Evolutionary conservation across 2,888 invertebrate genomes (phyloP).

Genomic region (Lissocephala sabroskyi): DNA sequence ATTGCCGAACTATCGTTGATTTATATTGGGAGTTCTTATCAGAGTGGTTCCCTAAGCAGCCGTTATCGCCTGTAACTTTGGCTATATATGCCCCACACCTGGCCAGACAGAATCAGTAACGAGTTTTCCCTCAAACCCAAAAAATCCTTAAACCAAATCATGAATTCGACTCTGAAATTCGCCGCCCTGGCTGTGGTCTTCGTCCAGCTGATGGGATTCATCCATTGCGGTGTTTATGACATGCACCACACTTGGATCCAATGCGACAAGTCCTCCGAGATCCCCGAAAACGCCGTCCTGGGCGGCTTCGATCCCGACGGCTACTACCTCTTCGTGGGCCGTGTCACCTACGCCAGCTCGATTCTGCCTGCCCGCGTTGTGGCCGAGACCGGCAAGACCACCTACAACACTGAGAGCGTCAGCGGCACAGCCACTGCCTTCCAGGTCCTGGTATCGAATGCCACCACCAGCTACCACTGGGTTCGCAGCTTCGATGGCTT

Average conservation of each 20-base stretch:
- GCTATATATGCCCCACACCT: no score
- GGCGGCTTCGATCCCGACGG: conserved; percentile 39
- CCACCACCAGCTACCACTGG: conserved; percentile 26
- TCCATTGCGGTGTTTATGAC: conserved; percentile 24
- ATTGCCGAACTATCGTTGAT: no score
- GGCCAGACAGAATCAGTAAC: no score
- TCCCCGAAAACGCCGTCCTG: conserved; percentile 23
- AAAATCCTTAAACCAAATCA: no score
- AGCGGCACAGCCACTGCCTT: conserved; percentile 7
- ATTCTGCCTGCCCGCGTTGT: conserved; percentile 34
- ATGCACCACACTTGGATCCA: conserved; percentile 24
- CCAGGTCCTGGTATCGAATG: conserved; percentile 20
- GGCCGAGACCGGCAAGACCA: conserved; percentile 30
- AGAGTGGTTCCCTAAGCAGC: no score
- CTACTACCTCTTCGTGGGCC: conserved; percentile 32
- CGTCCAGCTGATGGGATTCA: conserved; percentile 22
- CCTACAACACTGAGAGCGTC: conserved; percentile 21
- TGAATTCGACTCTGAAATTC: conserved; percentile 21
- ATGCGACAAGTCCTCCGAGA: conserved; percentile 27
- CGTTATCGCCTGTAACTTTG: no score
- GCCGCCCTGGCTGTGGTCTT: conserved; percentile 17
- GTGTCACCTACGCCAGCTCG: conserved; percentile 16
- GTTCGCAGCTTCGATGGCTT: conserved; percentile 33
- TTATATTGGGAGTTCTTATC: no score
- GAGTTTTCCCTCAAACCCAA: no score